These are phyloP conservation scores for Spialia ferax DNA, from an alignment of 2,888 invertebrate genomes.

Conservation along the genomic window DNA sequence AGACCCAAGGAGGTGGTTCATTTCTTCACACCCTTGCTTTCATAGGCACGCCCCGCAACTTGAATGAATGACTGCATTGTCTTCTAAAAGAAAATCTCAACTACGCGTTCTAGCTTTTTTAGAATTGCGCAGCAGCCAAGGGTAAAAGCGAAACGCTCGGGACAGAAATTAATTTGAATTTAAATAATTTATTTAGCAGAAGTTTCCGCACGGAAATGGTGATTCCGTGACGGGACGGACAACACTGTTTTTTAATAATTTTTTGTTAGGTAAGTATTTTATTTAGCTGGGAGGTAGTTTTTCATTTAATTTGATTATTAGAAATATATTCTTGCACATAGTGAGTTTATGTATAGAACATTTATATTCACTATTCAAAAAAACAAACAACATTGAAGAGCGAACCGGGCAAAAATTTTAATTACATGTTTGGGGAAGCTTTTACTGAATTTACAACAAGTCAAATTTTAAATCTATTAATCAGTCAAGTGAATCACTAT, in stretches of 20 bases:
- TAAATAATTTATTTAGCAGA: background rate
- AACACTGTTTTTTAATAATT: background rate
- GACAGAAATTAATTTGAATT: background rate
- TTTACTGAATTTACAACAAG: background rate
- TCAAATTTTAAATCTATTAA: background rate
- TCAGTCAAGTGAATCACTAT: too few species aligned
- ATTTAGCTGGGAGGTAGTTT: too few species aligned
- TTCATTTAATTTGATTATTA: too few species aligned
- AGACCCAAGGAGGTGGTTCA: constrained; percentile 21
- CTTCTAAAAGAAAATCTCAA: constrained; percentile 31
- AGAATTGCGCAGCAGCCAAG: background rate
- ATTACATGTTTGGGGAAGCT: too few species aligned
- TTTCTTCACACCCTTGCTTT: constrained; percentile 33
- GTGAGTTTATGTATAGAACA: too few species aligned
- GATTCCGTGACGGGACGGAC: background rate
- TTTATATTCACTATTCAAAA: too few species aligned
- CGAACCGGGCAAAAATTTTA: too few species aligned
- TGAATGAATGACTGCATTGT: constrained; percentile 39
- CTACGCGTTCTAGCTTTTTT: constrained; percentile 29
- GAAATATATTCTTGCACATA: too few species aligned
- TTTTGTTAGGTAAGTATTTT: too few species aligned
- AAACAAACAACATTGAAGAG: too few species aligned
- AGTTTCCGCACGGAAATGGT: too few species aligned
- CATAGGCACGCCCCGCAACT: constrained; percentile 36
- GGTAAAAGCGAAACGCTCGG: background rate